phyloP scores from a whole-genome alignment of 2,797 vertebrate species.

The Molossus molossus region DNA sequence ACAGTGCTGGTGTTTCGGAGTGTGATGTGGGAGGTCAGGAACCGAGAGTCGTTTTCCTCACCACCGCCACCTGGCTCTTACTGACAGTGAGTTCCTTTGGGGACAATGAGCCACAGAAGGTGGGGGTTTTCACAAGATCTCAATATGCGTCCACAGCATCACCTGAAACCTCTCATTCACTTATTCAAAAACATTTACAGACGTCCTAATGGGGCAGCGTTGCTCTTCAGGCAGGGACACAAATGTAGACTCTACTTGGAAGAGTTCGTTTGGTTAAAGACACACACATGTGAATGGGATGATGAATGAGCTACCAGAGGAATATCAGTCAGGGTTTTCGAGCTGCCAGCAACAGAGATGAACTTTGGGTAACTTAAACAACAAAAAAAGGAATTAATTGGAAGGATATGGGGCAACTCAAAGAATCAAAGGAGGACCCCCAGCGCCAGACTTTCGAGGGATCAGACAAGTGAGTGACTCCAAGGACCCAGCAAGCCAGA shows the following conservation, averaged over 20 bases:
- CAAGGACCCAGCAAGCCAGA: neutral
- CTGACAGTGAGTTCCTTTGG: neutral
- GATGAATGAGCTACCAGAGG: neutral
- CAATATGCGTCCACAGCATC: neutral
- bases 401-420: neutral
- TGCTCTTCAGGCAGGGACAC: neutral
- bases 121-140: neutral
- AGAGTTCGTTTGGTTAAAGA: constrained; percentile 4
- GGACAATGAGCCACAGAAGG: neutral
- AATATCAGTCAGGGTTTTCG: constrained; percentile 3
- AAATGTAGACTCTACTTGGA: neutral
- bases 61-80: neutral
- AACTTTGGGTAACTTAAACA: neutral
- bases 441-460: neutral
- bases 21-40: neutral
- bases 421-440: neutral
- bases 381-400: neutral
- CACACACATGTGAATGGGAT: neutral
- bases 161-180: neutral
- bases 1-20: neutral
- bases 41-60: neutral
- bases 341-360: neutral
- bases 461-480: neutral
- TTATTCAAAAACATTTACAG: neutral
- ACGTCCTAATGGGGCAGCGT: neutral